phyloP scores from a whole-genome alignment of 2,113 vertebrate species.

The Gallinago jamesoni region DNA sequence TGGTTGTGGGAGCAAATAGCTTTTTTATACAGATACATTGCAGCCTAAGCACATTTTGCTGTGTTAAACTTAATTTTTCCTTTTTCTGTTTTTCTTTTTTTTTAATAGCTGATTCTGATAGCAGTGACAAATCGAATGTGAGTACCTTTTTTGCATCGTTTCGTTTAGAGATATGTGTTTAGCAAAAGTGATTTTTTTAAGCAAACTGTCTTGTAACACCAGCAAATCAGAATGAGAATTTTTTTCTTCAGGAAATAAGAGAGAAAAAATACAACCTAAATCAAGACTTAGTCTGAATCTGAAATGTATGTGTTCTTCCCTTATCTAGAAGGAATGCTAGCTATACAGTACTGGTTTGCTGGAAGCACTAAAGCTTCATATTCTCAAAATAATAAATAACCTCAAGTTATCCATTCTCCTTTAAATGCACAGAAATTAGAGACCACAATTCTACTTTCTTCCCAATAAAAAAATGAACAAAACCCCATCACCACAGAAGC shows the following conservation, averaged over 20 bases:
- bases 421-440: background rate
- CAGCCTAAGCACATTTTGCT: background rate
- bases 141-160: conserved; percentile 26
- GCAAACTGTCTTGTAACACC: background rate
- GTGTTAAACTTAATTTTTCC: background rate
- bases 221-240: background rate
- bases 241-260: background rate
- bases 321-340: background rate
- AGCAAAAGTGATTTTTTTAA: background rate
- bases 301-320: background rate
- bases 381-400: background rate
- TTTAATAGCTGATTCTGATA: conserved; percentile 67
- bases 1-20: conserved; percentile 23
- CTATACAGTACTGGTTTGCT: background rate
- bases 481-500: background rate
- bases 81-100: background rate
- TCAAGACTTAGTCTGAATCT: background rate
- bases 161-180: background rate
- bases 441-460: background rate
- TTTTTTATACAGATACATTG: background rate
- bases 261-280: background rate
- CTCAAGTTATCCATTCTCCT: background rate
- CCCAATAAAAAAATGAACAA: background rate
- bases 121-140: conserved; percentile 73
- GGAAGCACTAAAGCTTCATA: background rate